Evolutionary conservation across 2,888 invertebrate species (phyloP).

Genomic region (Mythimna loreyi): DNA sequence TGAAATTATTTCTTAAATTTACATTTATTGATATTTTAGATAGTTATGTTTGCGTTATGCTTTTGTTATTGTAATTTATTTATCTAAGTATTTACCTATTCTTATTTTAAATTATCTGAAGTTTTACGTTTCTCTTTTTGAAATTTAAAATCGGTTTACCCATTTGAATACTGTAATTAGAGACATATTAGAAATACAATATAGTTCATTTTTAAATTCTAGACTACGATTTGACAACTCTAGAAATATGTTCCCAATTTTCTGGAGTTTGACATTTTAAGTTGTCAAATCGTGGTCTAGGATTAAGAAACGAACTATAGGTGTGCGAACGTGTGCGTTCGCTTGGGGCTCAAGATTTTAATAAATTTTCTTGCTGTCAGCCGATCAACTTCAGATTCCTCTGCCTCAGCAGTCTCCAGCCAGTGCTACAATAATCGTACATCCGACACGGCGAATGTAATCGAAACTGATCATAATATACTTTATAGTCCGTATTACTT

Average conservation of each 20-base stretch:
- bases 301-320: no score
- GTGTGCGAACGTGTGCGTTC: no score
- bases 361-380: no score
- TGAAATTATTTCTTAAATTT: background rate
- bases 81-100: background rate
- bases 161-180: no score
- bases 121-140: no score
- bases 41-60: background rate
- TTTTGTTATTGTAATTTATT: background rate
- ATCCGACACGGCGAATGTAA: slow-evolving; percentile 69
- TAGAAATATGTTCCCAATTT: no score
- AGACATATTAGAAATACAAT: no score
- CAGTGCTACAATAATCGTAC: slow-evolving; percentile 46
- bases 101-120: background rate
- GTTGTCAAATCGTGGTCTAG: no score
- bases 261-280: no score
- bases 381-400: background rate
- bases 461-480: slow-evolving; percentile 60
- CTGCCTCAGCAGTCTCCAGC: slow-evolving; percentile 31
- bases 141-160: background rate
- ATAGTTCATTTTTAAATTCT: no score
- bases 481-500: slow-evolving; percentile 70
- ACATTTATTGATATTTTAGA: background rate
- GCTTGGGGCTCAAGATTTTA: no score
- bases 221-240: no score